Base-by-base conservation (phyloP, 2,113 vertebrate species). In the Oreocharis arfaki region DNA sequence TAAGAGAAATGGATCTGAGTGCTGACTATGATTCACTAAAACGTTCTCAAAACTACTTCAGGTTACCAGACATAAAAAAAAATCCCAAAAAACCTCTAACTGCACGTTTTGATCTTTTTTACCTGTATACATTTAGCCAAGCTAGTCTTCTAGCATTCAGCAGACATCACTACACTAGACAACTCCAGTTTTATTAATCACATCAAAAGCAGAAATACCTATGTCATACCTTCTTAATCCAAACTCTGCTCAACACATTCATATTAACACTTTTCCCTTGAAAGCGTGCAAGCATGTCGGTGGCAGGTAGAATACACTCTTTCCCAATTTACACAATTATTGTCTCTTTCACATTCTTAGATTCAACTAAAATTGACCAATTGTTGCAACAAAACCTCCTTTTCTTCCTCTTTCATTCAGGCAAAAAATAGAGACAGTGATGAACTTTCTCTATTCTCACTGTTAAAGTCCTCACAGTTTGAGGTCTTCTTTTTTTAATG, bases 231-330 rank as follows among this genome's bases (percentile, higher is more conserved):
- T 42, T 81, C 42, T 30, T 42, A 50, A 26, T 28, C 61, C 37
- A 49, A 78, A 70, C 32, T 85, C 68, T 30, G 39, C 23, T 87
- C 30, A 32, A 23, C 20, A 41, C 4, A 41, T 16, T 35, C 7
- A 15, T 42, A 27, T n/a, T 42, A 60, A 20, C 21, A n/a, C 14
- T 39, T 18, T 27, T 42, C 10, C 33, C 35, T n/a, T 35, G 19
- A 41, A 37, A 56, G 26, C 1, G 3, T 22, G 30, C 0, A 0
- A 14, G 5, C 9, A 18, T 21, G 7, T 5, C 10, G 5, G 13
- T 14, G 11, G 11, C 46, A 7, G 13, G 21, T 41, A 18, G n/a
- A 49, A 75, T 4, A 33, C 7, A 39, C 3, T 4, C 37, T 49
- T 49, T 30, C 33, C 33, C 3, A 56, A 4, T 68, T 69, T 30